Conservation (phyloP, 2,888 invertebrate genomes). For the Theodoxus fluviatilis region DNA sequence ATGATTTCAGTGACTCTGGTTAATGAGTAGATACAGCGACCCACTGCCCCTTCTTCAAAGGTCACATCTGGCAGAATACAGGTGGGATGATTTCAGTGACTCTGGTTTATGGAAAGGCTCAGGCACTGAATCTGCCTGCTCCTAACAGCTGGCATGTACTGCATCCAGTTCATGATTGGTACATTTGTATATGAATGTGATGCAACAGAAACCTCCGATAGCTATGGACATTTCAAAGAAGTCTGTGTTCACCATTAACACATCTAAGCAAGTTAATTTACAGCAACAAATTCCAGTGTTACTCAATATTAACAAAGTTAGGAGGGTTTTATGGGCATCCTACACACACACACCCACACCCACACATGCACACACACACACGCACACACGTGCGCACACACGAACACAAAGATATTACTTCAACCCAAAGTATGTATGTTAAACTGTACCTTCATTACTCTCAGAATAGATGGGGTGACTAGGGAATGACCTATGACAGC, state of each 20-base stretch:
- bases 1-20: no score
- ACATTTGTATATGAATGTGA: not conserved
- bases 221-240: not conserved
- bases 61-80: no score
- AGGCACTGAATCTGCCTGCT: no score
- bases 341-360: not conserved
- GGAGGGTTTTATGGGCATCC: not conserved
- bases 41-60: no score
- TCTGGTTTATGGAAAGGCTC: no score
- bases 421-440: not conserved
- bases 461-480: no score
- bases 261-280: not conserved
- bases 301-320: not conserved
- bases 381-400: constrained; percentile 14
- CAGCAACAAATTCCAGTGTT: not conserved
- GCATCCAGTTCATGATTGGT: no score
- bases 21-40: no score
- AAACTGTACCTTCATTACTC: not conserved
- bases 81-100: no score
- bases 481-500: no score
- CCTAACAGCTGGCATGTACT: no score
- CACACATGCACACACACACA: constrained; percentile 21
- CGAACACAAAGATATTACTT: not conserved
- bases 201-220: not conserved
- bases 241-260: not conserved